Base-by-base conservation (phyloP, 2,797 vertebrate species). In the Sparus aurata region DNA sequence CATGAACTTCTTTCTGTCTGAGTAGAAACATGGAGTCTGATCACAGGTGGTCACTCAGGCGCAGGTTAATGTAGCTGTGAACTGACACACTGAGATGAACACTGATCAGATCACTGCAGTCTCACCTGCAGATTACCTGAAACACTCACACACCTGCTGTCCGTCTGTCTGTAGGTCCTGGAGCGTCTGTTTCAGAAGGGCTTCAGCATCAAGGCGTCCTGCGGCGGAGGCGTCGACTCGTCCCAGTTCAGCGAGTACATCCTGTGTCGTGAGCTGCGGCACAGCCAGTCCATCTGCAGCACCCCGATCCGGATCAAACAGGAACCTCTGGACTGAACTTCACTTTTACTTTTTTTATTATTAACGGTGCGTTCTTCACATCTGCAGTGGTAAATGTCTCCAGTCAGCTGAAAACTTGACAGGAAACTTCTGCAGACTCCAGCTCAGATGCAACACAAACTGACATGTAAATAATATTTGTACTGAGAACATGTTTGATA, bases 201-300 rank as follows among this genome's bases (percentile, higher is more conserved):
- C 41, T 98, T 98, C 91, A 90, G 75, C 0, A 89, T 98, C 83
- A 96, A 93, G 0, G 97, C 96, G 0, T 97, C 97, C 0, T 98
- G 97, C 0, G 97, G 97, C 0, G 97, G 97, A 0, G 97, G 97
- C 0, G 97, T 97, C 59, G 97, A 98, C 93, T 98, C 96, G 34
- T 97, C 97, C 22, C 97, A 98, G 95, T 98, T 98, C 95, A 98
- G 97, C 22, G 97, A 98, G 78, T 98, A 97, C 0, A 93, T 98
- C 49, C 89, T 98, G 82, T 96, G 97, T 73, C 95, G 97, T 0
- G 95, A 97, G 49, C 96, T 97, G 73, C 91, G 92, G 78, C 94
- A 93, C 58, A 88, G 92, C 11, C 96, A 94, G 77, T 94, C 96
- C 58, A 20, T 86, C 65, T 95, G 89, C 79, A 93, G 95, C n/a